Conservation (phyloP, 2,888 invertebrate genomes). For the Tyria jacobaeae region DNA sequence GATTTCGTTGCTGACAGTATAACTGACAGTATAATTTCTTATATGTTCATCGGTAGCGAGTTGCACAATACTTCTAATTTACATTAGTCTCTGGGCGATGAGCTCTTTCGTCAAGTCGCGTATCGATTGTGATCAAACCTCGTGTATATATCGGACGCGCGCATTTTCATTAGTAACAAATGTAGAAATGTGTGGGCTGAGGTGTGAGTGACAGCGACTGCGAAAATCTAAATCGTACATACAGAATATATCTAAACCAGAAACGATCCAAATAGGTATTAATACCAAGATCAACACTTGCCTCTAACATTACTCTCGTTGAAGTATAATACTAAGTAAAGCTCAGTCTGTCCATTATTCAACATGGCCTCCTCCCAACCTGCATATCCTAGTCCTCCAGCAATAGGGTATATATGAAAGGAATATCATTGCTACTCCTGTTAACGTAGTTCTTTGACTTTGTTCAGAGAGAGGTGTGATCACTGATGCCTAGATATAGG, state of each 20-base stretch:
- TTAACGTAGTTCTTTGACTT: too few species aligned
- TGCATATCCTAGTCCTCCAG: too few species aligned
- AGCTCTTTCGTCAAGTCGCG: constrained; percentile 45
- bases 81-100: constrained; percentile 28
- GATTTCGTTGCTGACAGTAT: background rate
- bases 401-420: too few species aligned
- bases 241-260: background rate
- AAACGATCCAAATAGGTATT: too few species aligned
- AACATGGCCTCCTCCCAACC: too few species aligned
- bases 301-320: too few species aligned
- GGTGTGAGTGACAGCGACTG: constrained; percentile 27
- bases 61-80: constrained; percentile 19
- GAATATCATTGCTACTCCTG: too few species aligned
- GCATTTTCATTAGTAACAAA: constrained; percentile 28
- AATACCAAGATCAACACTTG: too few species aligned
- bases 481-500: too few species aligned
- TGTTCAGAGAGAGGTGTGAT: too few species aligned
- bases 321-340: too few species aligned
- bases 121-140: constrained; percentile 53
- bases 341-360: too few species aligned
- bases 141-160: constrained; percentile 24
- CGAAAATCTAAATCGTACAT: background rate
- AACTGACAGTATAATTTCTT: background rate
- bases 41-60: constrained; percentile 1
- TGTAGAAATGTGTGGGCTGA: constrained; percentile 24